Evolutionary conservation across 2,113 vertebrate genomes (phyloP).

Genomic region (Monopterus albus): DNA sequence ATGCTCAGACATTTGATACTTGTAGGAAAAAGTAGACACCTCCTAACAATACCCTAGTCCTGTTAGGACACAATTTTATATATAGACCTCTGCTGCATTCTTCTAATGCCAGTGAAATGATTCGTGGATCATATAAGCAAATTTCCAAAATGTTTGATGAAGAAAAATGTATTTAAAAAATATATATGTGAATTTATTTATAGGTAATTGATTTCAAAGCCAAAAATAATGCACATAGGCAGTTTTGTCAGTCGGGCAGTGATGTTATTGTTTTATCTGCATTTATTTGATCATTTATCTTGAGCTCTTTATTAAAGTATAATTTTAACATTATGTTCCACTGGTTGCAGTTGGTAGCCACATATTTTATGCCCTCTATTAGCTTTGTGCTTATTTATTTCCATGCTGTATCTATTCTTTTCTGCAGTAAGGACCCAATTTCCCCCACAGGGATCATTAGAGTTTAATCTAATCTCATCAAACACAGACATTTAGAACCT

Average conservation of each 20-base stretch:
- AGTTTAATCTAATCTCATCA: slow-evolving; percentile 69
- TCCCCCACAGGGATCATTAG: slow-evolving; percentile 62
- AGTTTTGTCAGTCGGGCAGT: neutral
- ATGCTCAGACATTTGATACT: slow-evolving; percentile 28
- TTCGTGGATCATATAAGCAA: too few species aligned
- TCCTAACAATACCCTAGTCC: slow-evolving; percentile 1
- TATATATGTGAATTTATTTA: too few species aligned
- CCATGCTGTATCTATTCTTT: slow-evolving; percentile 35
- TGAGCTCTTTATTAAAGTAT: neutral
- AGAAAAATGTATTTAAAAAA: too few species aligned
- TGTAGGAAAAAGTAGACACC: slow-evolving; percentile 15
- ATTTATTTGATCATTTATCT: slow-evolving; percentile 5
- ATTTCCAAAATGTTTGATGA: too few species aligned
- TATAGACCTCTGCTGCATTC: neutral
- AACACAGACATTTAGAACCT: slow-evolving; percentile 55
- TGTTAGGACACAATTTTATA: neutral
- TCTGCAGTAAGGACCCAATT: slow-evolving; percentile 46
- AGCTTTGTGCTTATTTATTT: slow-evolving; percentile 40
- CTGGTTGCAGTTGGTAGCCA: slow-evolving; percentile 21
- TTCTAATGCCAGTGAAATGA: too few species aligned
- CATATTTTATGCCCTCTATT: slow-evolving; percentile 50
- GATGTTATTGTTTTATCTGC: neutral
- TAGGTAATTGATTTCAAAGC: too few species aligned
- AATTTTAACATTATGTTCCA: neutral
- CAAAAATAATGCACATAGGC: neutral